Conservation (phyloP, 53 echinoderm and acorn worm genomes). For the Luidia sarsii region DNA sequence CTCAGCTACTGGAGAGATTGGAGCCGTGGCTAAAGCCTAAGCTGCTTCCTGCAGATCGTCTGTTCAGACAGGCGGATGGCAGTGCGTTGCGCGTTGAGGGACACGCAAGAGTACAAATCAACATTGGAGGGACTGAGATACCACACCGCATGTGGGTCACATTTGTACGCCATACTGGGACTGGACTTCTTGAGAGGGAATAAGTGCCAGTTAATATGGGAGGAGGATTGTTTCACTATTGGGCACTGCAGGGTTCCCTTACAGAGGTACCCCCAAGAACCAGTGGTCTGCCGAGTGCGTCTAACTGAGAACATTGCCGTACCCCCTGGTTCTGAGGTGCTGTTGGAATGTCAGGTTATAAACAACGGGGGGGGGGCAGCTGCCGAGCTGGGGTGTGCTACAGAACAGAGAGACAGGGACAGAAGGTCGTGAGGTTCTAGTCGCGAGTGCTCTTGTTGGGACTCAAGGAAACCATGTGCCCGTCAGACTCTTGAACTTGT, state of each 20-base stretch:
- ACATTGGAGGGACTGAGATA: neutral
- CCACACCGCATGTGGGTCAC: conserved; percentile 36
- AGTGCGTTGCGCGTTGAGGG: conserved; percentile 2
- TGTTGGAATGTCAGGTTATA: conserved; percentile 12
- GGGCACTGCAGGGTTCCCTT: conserved; percentile 11
- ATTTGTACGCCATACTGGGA: conserved; percentile 40
- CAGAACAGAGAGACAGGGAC: neutral
- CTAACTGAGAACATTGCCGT: conserved; percentile 6
- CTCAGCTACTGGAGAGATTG: neutral
- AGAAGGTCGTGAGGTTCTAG: neutral
- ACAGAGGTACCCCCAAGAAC: conserved; percentile 7
- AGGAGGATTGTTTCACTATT: conserved; percentile 8
- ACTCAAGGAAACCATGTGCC: neutral
- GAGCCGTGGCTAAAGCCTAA: neutral
- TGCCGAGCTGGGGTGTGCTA: conserved; percentile 36
- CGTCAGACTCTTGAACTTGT: conserved; percentile 15
- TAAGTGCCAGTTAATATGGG: conserved; percentile 27
- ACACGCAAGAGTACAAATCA: neutral
- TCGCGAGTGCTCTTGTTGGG: neutral
- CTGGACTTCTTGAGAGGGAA: conserved; percentile 45
- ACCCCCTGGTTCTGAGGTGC: conserved; percentile 17
- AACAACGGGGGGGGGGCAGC: neutral
- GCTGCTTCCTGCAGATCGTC: neutral
- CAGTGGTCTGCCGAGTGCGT: conserved; percentile 24
- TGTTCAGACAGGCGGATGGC: conserved; percentile 18